A percentile compares a stretch with the other conserved stretches of the same genome.
Evolutionary conservation across 2,797 vertebrate genomes (phyloP).

Genomic region (Chaetophractus vellerosus): DNA sequence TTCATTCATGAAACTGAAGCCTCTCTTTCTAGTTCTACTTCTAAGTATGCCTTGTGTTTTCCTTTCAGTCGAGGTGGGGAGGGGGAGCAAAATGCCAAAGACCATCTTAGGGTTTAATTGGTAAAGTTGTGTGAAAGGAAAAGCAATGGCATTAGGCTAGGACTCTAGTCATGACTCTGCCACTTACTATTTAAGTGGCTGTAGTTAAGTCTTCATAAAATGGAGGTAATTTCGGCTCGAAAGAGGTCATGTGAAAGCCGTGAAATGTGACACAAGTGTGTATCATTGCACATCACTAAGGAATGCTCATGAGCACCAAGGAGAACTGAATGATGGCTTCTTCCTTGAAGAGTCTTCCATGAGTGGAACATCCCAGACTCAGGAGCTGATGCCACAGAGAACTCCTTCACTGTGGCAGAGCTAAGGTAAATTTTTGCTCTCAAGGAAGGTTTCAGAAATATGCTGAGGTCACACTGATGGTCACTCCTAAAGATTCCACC

Average conservation of each 20-base stretch:
- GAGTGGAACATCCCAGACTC: background rate
- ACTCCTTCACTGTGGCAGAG: background rate
- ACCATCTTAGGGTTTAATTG: background rate
- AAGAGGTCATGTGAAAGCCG: background rate
- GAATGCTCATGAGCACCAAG: background rate
- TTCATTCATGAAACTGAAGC: slow-evolving; percentile 1
- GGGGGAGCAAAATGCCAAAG: background rate
- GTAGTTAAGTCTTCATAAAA: slow-evolving; percentile 3
- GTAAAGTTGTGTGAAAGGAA: background rate
- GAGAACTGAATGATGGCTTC: background rate
- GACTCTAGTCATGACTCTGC: slow-evolving; percentile 21
- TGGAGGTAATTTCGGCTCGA: slow-evolving; percentile 32
- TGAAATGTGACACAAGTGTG: background rate
- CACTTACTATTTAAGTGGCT: background rate
- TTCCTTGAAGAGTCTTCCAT: slow-evolving; percentile 7
- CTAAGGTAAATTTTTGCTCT: slow-evolving; percentile 25
- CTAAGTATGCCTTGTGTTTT: background rate
- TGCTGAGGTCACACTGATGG: background rate
- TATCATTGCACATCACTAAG: background rate
- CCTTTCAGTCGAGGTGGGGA: background rate
- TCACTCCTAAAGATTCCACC: background rate
- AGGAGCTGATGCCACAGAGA: background rate
- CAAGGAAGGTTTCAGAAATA: slow-evolving; percentile 40
- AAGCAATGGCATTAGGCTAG: background rate
- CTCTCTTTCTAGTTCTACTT: background rate